Evolutionary conservation across 2,797 vertebrate species (phyloP).

Genomic region (Spinus olivaceus): DNA sequence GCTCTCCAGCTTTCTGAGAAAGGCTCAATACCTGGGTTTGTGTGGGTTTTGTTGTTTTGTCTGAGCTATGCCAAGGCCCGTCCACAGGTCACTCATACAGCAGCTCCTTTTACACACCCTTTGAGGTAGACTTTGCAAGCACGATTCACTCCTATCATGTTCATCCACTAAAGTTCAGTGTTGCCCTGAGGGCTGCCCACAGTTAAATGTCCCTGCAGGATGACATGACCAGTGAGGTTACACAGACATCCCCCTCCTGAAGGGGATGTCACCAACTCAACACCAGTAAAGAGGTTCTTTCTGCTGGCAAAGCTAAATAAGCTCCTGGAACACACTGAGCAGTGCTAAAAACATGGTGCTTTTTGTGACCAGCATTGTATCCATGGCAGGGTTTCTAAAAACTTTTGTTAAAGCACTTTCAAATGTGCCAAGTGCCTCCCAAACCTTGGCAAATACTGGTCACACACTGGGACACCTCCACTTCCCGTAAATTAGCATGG

Average conservation of each 20-base stretch:
- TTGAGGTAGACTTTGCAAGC: neutral
- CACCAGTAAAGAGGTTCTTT: neutral
- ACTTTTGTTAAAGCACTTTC: neutral
- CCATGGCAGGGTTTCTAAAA: neutral
- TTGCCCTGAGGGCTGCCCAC: neutral
- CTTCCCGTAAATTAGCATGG: neutral
- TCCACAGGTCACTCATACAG: neutral
- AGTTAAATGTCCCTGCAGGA: neutral
- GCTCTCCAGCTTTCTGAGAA: neutral
- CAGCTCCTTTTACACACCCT: neutral
- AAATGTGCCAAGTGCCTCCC: neutral
- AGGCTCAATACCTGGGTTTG: neutral
- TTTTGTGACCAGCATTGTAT: neutral
- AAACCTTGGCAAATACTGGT: neutral
- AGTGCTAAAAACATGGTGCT: neutral
- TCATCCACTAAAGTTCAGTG: neutral
- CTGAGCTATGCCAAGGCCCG: neutral
- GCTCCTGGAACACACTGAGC: neutral
- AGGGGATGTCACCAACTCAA: neutral
- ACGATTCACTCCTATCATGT: neutral
- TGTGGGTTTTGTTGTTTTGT: neutral
- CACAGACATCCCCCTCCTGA: neutral
- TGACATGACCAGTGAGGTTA: neutral
- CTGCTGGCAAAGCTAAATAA: neutral
- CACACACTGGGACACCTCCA: neutral